A percentile compares a stretch with the other conserved stretches of the same genome.
Conservation (phyloP, 2,113 vertebrate genomes). For the Dasypus novemcinctus region DNA sequence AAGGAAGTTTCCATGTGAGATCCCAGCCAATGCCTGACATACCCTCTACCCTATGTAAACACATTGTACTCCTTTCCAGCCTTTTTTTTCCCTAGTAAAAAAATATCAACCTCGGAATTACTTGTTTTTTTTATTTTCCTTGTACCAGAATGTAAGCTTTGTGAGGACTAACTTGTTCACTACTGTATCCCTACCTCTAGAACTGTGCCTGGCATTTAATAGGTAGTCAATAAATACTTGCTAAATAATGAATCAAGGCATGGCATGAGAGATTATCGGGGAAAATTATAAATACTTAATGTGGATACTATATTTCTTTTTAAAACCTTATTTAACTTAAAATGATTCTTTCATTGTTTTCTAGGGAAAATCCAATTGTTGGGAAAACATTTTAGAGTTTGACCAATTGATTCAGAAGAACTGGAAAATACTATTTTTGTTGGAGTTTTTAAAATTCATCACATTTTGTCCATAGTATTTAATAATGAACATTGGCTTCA, state of each 20-base stretch:
- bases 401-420: slow-evolving; percentile 77
- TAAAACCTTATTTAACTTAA: slow-evolving; percentile 4
- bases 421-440: slow-evolving; percentile 78
- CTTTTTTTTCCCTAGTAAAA: slow-evolving; percentile 10
- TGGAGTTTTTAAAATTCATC: slow-evolving; percentile 67
- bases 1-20: neutral
- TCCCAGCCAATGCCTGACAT: neutral
- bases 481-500: slow-evolving; percentile 76
- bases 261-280: neutral
- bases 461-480: slow-evolving; percentile 81
- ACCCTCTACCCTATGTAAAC: no score
- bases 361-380: slow-evolving; percentile 96
- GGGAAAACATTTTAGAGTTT: slow-evolving; percentile 87
- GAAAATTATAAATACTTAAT: neutral
- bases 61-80: neutral
- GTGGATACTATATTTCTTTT: neutral
- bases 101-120: neutral
- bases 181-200: neutral
- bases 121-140: neutral
- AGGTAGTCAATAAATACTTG: neutral
- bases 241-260: slow-evolving; percentile 37
- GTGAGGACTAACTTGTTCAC: neutral
- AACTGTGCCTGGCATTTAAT: neutral
- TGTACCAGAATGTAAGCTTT: neutral
- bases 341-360: slow-evolving; percentile 62